These are phyloP conservation scores for Myotis pilosus DNA, from an alignment of 2,797 vertebrate species.

Conservation along the genomic window DNA sequence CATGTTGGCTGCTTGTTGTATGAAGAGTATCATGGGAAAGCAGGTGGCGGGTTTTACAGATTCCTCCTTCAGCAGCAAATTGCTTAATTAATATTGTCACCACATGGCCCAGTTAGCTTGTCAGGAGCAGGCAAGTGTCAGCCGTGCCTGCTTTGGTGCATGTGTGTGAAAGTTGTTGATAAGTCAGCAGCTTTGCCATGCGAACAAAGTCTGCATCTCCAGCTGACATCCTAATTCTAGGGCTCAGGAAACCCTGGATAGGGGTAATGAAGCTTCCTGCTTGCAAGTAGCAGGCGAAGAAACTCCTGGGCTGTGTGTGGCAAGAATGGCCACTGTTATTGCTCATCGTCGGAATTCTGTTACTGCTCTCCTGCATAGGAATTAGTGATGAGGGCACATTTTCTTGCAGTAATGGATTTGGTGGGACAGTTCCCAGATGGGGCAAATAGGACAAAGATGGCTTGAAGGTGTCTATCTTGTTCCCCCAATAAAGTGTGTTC, in stretches of 20 bases:
- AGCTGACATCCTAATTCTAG: conserved; percentile 21
- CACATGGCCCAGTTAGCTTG: not conserved
- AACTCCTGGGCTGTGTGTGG: not conserved
- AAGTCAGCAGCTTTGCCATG: conserved; percentile 20
- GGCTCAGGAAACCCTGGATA: not conserved
- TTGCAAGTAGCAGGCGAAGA: not conserved
- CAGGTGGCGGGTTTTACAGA: conserved; percentile 40
- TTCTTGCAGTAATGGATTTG: not conserved
- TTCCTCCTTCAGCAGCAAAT: conserved; percentile 14
- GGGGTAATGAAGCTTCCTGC: not conserved
- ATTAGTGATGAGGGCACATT: not conserved
- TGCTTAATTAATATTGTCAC: conserved; percentile 52
- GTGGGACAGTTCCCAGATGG: not conserved
- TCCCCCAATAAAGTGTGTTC: rapidly evolving
- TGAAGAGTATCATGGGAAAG: not conserved
- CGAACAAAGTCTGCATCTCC: not conserved
- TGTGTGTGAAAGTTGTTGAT: not conserved
- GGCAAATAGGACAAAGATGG: not conserved
- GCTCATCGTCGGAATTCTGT: not conserved
- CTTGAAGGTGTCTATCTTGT: not conserved
- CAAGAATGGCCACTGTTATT: not conserved
- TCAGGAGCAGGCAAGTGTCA: conserved; percentile 40
- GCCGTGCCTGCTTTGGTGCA: not conserved
- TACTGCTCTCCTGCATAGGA: not conserved
- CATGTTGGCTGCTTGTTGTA: not conserved